Evolutionary conservation across 1,140 invertebrate species (phyloP), one percentile per base, ranked within the genome.

Genomic region (Euschistus heros): DNA sequence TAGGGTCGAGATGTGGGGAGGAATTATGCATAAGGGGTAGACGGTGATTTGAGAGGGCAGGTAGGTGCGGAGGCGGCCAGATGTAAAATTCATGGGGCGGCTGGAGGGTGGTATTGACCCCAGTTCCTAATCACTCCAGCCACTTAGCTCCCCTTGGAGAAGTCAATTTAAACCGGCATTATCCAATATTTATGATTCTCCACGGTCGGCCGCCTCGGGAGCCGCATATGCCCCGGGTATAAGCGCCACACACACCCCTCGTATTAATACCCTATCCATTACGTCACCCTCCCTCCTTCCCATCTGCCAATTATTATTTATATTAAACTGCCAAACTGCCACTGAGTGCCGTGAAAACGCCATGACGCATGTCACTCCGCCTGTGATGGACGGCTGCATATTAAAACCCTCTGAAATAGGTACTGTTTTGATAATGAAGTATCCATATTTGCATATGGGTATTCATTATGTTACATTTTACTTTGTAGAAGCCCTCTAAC

Each of bases 111-210:
- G 33, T 37, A 37, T 37, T 37, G 33, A 37, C 33, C 33, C 33
- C 33, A 37, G 6, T 37, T 37, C 33, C 33, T 37, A 37, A 37
- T 37, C 33, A 37, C 33, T 37, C 33, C 8, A 37, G 33, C 33
- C 33, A 37, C 33, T 37, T 37, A 37, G 33, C 33, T 37, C 33
- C 33, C 33, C 33, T 37, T 37, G 24, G 54, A 26, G 54, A 57
- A 57, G 54, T 57, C 54, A 57, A 57, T 57, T 57, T 57, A 57
- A 57, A 57, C 18, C 54, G 54, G 54, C 54, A 57, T 57, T 57
- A 57, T 57, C 54, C 54, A 57, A 57, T 57, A 57, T 57, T 57
- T 57, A 57, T 57, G 54, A 57, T 57, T 57, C 54, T 57, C 54
- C 54, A 57, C 54, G 54, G 54, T 57, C 54, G 20, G 54, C 20